Percentiles rank a stretch among this genome's conserved stretches.
Evolutionary conservation across 2,113 vertebrate genomes (phyloP).

Genomic region (Microcebus griseorufus): DNA sequence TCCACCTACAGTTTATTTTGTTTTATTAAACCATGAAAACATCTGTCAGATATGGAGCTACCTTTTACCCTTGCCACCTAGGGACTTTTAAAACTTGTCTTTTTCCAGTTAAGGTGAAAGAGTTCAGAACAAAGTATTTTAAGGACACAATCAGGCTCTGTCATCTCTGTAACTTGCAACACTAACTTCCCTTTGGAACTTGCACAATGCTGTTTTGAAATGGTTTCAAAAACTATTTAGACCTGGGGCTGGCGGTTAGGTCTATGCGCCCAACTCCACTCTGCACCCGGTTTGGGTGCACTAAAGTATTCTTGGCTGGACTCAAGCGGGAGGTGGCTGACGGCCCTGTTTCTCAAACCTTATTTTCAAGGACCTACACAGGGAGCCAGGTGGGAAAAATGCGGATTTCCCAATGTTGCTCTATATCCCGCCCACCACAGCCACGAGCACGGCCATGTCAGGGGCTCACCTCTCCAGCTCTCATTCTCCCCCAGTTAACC

Average conservation of each 20-base stretch:
- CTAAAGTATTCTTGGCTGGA: neutral
- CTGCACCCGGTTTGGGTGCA: neutral
- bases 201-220: conserved; percentile 52
- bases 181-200: conserved; percentile 40
- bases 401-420: neutral
- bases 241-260: neutral
- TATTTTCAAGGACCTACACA: neutral
- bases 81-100: neutral
- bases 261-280: neutral
- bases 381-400: neutral
- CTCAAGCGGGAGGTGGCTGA: neutral
- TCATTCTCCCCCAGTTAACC: neutral
- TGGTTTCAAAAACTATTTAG: neutral
- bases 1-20: neutral
- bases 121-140: neutral
- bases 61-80: neutral
- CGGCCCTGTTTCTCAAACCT: neutral
- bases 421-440: neutral
- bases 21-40: neutral
- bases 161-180: conserved; percentile 6
- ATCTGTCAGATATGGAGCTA: neutral
- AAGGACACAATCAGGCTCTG: neutral
- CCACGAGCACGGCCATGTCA: rapidly evolving
- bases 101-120: neutral
- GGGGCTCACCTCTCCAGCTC: rapidly evolving